Percentiles rank a stretch among this genome's conserved stretches.
phyloP scores from a whole-genome alignment of 1,140 invertebrate genomes.

The Lepidotrigona ventralis region DNA sequence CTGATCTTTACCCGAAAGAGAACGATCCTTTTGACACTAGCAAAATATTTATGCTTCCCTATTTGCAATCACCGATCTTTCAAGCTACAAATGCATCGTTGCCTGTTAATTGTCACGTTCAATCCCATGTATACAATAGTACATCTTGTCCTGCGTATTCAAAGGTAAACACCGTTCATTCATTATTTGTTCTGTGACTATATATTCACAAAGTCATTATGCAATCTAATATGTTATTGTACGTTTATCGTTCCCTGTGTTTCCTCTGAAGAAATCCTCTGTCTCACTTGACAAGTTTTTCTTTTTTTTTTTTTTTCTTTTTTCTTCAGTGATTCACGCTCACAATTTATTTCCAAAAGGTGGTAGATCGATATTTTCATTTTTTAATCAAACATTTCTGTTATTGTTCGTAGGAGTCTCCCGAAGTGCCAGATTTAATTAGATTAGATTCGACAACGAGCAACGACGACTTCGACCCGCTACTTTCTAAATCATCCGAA shows the following conservation, averaged over 20 bases:
- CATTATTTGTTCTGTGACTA: constrained; percentile 62
- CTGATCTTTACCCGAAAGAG: constrained; percentile 41
- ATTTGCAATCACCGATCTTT: constrained; percentile 60
- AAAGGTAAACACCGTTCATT: constrained; percentile 73
- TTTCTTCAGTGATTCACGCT: too few species aligned
- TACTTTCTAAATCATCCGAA: constrained; percentile 77
- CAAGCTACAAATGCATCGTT: constrained; percentile 55
- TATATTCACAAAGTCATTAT: constrained; percentile 9
- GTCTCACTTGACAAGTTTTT: background rate
- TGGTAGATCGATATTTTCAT: background rate
- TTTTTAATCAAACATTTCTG: background rate
- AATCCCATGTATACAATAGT: constrained; percentile 66
- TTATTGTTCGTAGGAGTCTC: constrained; percentile 61
- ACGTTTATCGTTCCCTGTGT: background rate
- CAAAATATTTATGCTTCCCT: constrained; percentile 65
- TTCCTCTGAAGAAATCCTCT: background rate
- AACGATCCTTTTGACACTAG: constrained; percentile 74
- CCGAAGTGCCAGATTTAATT: constrained; percentile 82
- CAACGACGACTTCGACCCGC: constrained; percentile 83
- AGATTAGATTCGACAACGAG: constrained; percentile 82
- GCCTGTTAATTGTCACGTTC: constrained; percentile 57
- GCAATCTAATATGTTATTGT: background rate
- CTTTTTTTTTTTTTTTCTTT: background rate
- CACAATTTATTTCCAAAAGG: background rate
- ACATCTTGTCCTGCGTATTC: constrained; percentile 69